These are phyloP conservation scores for Danaus chrysippus DNA, from an alignment of 2,888 invertebrate species.

Conservation along the genomic window DNA sequence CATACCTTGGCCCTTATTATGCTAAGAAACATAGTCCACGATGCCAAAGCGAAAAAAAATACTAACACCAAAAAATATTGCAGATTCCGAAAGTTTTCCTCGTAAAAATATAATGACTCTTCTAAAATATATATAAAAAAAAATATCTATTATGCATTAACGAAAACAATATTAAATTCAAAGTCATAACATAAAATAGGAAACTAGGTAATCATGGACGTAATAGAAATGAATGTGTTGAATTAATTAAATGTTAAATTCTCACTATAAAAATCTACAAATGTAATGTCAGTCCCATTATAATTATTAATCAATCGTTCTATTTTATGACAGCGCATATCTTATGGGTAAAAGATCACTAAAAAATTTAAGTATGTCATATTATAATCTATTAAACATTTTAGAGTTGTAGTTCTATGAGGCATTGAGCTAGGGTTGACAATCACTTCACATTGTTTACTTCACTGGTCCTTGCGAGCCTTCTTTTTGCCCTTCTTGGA, in stretches of 20 bases:
- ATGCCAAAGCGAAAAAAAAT: constrained; percentile 5
- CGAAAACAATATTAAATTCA: constrained; percentile 69
- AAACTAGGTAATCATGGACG: constrained; percentile 74
- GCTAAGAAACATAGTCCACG: not conserved
- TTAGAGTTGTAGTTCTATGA: constrained; percentile 50
- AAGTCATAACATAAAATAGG: constrained; percentile 76
- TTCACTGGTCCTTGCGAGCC: constrained; percentile 85
- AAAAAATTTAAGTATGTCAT: constrained; percentile 30
- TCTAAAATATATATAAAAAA: constrained; percentile 45
- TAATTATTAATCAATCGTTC: constrained; percentile 27
- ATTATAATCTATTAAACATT: constrained; percentile 10
- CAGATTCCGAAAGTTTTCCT: constrained; percentile 71
- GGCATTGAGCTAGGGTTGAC: constrained; percentile 65
- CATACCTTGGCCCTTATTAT: constrained; percentile 4
- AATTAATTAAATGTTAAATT: constrained; percentile 56
- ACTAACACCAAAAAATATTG: constrained; percentile 60
- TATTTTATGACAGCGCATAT: constrained; percentile 16
- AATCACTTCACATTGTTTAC: constrained; percentile 53
- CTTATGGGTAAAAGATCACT: constrained; percentile 23
- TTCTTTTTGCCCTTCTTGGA: constrained; percentile 88
- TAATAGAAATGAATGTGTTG: constrained; percentile 69
- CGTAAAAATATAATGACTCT: constrained; percentile 57
- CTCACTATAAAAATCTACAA: constrained; percentile 72
- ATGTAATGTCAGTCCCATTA: constrained; percentile 28
- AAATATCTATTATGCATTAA: constrained; percentile 69